Evolutionary conservation across 2,113 vertebrate genomes (phyloP), one percentile per base, ranked within the genome.

Genomic region (Tachysurus fulvidraco): DNA sequence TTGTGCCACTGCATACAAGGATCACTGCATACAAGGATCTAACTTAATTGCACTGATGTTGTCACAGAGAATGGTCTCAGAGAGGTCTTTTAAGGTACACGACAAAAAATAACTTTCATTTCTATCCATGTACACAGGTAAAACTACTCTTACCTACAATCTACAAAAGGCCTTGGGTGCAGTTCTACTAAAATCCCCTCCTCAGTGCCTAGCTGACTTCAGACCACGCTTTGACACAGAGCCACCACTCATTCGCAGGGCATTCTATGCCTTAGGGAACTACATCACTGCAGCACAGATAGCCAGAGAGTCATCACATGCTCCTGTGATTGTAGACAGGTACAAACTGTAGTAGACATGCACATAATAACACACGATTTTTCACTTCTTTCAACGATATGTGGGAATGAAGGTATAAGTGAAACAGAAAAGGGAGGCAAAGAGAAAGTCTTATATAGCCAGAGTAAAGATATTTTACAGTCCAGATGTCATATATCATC

Each of bases 181-280:
- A 0, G 0, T 91, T 60, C 95, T 99, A 28, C 90, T 99, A 28
- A 92, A 78, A 7, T 97, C 97, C 3, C 98, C 97, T 62, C 97
- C 97, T 17, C 64, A 95, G 76, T 96, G 94, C 87, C 91, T 99
- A 86, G 92, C 94, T 86, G 94, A 94, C 23, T 97, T 96, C 95
- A 96, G 97, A 92, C 92, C 93, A 41, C 44, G 90, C 88, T 99
- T 99, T 90, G 97, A 98, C 90, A 92, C 93, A 3, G 94, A 98
- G 83, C 95, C 96, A 0, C 92, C 96, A 17, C 94, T 97, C 46
- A 93, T 98, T 83, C 96, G 95, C 92, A 95, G 97, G 93, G 96
- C 97, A 9, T 99, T 97, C 94, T 99, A 98, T 85, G 96, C 97
- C 79, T 90, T 98, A 0, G 97, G 97, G 88, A 99, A 99, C 92